phyloP scores from a whole-genome alignment of 2,888 invertebrate species.

The Antitype chi region DNA sequence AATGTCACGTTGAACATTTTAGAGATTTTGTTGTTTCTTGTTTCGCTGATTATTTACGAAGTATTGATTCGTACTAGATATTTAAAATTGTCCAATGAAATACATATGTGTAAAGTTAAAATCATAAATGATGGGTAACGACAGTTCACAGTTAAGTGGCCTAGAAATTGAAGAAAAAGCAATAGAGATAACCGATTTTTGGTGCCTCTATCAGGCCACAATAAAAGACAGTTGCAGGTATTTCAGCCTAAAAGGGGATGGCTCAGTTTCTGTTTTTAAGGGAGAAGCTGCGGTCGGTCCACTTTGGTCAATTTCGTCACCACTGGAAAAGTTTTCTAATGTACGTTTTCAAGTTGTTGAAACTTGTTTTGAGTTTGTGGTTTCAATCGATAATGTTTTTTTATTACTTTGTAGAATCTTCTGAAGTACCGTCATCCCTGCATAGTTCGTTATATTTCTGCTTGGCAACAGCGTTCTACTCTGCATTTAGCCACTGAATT shows the following conservation, averaged over 20 bases:
- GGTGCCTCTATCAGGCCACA: conserved; percentile 93
- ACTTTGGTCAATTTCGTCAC: conserved; percentile 92
- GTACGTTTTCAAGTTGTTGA: conserved; percentile 82
- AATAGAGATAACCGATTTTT: conserved; percentile 94
- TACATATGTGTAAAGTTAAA: conserved; percentile 23
- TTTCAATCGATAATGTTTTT: conserved; percentile 19
- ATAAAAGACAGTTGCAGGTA: conserved; percentile 90
- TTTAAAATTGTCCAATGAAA: conserved; percentile 35
- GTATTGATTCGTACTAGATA: conserved; percentile 11
- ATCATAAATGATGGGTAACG: conserved; percentile 93
- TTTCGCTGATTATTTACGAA: conserved; percentile 6
- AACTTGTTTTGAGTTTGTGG: conserved; percentile 13
- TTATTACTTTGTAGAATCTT: conserved; percentile 92
- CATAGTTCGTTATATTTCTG: conserved; percentile 95
- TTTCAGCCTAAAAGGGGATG: conserved; percentile 89
- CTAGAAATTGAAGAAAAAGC: conserved; percentile 94
- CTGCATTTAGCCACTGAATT: conserved; percentile 95
- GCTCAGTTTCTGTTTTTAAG: conserved; percentile 93
- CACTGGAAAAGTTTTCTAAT: conserved; percentile 94
- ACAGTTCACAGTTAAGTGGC: conserved; percentile 93
- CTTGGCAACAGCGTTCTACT: conserved; percentile 94
- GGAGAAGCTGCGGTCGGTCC: conserved; percentile 93
- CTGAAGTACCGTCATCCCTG: conserved; percentile 96
- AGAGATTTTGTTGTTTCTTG: conserved; percentile 38
- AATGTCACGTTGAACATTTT: conserved; percentile 51